Conservation (phyloP, 1,140 invertebrate genomes). For the Drosophila punjabiensis region DNA sequence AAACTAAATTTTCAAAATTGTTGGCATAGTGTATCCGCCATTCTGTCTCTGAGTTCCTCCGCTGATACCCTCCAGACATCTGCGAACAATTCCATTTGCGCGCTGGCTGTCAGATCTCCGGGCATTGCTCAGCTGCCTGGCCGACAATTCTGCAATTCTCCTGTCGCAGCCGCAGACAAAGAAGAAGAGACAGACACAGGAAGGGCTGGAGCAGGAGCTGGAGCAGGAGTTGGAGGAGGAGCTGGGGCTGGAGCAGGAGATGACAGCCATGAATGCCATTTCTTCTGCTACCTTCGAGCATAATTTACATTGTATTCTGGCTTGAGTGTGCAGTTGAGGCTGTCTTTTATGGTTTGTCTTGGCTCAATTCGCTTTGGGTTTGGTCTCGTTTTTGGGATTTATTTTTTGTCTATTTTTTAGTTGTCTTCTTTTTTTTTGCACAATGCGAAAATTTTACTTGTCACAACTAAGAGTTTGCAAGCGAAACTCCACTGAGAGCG, state of each 20-base stretch:
- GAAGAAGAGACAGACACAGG: constrained; percentile 34
- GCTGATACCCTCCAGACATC: constrained; percentile 10
- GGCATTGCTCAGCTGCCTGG: constrained; percentile 62
- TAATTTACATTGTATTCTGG: constrained; percentile 70
- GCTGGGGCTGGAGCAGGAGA: constrained; percentile 19
- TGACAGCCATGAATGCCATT: constrained; percentile 72
- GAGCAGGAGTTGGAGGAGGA: not conserved
- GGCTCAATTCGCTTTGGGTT: constrained; percentile 15
- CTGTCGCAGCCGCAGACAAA: constrained; percentile 32
- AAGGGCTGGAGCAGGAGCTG: constrained; percentile 2
- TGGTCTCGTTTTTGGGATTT: constrained; percentile 7
- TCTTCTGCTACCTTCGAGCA: constrained; percentile 64
- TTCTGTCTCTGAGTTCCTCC: not conserved
- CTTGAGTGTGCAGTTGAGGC: constrained; percentile 49
- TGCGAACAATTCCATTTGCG: constrained; percentile 73
- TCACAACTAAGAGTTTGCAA: constrained; percentile 17
- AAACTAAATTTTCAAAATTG: not conserved
- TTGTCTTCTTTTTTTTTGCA: not conserved
- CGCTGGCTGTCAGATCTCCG: constrained; percentile 58
- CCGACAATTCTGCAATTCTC: constrained; percentile 61
- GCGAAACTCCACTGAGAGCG: constrained; percentile 8
- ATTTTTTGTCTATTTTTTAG: not conserved
- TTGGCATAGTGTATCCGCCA: constrained; percentile 7
- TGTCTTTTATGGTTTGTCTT: constrained; percentile 53
- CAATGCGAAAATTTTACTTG: constrained; percentile 26